Conservation (phyloP, 2,888 invertebrate genomes). For the Caenorhabditis macrosperma region DNA sequence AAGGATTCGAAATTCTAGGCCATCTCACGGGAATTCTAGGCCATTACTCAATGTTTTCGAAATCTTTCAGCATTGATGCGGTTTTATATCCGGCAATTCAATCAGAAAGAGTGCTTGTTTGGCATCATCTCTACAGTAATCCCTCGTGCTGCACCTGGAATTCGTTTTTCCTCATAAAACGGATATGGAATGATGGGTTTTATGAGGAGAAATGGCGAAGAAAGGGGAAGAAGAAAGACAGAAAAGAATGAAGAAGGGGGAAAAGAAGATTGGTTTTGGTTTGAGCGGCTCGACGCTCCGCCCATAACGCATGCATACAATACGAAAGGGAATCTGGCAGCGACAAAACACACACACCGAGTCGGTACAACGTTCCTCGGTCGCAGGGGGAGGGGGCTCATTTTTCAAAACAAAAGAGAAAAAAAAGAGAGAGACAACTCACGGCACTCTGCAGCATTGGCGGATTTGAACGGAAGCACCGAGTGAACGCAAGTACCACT, state of each 20-base stretch:
- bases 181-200: neutral
- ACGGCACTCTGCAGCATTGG: slow-evolving; percentile 55
- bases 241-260: neutral
- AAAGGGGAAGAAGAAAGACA: neutral
- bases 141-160: neutral
- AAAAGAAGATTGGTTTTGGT: slow-evolving; percentile 34
- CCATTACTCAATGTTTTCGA: no score
- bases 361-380: slow-evolving; percentile 18
- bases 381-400: slow-evolving; percentile 22
- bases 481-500: slow-evolving; percentile 76
- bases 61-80: no score
- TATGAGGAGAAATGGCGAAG: neutral
- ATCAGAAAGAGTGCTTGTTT: neutral
- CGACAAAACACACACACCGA: neutral
- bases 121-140: neutral
- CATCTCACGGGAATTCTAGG: no score
- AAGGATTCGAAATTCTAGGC: no score
- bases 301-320: slow-evolving; percentile 30
- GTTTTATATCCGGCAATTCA: neutral
- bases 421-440: slow-evolving; percentile 21
- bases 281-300: slow-evolving; percentile 16
- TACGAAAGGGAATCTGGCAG: slow-evolving; percentile 18
- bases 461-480: slow-evolving; percentile 75
- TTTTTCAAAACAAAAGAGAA: slow-evolving; percentile 43
- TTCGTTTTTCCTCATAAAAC: neutral